phyloP scores from a whole-genome alignment of 2,113 vertebrate genomes.

The Thryonomys swinderianus region DNA sequence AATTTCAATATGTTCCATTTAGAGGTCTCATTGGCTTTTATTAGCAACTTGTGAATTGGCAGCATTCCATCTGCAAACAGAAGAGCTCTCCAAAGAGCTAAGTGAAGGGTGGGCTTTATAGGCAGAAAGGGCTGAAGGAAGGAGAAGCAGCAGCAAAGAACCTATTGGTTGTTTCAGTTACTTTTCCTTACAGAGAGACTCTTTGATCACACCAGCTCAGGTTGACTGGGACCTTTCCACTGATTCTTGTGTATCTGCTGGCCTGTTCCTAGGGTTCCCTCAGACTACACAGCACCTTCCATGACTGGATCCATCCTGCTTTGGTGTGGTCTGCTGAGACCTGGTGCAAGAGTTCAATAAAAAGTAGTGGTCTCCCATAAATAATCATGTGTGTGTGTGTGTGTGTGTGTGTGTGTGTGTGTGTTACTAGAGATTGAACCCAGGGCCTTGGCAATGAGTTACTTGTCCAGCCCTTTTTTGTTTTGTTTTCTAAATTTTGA shows the following conservation, averaged over 20 bases:
- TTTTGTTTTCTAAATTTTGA: neutral
- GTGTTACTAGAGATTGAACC: neutral
- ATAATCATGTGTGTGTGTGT: neutral
- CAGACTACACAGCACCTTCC: neutral
- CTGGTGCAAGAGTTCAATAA: neutral
- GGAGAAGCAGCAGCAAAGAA: neutral
- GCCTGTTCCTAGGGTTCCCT: neutral
- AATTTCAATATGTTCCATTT: neutral
- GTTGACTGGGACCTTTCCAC: neutral
- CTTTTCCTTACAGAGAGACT: too few species aligned
- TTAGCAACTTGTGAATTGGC: neutral
- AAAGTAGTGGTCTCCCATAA: neutral
- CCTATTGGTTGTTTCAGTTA: neutral
- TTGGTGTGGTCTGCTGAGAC: neutral
- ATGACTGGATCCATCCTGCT: neutral
- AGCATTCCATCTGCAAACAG: neutral
- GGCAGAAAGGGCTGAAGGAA: neutral
- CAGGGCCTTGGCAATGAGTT: neutral
- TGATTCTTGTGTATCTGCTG: neutral
- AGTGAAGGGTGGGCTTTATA: neutral
- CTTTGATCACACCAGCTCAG: neutral
- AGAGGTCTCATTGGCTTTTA: neutral
- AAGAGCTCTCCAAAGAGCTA: neutral
- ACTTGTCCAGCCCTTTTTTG: neutral
- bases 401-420: neutral